Percentiles rank a stretch among this genome's conserved stretches.
Conservation (phyloP, 2,888 invertebrate species). For the Stenchaetothrips biformis region DNA sequence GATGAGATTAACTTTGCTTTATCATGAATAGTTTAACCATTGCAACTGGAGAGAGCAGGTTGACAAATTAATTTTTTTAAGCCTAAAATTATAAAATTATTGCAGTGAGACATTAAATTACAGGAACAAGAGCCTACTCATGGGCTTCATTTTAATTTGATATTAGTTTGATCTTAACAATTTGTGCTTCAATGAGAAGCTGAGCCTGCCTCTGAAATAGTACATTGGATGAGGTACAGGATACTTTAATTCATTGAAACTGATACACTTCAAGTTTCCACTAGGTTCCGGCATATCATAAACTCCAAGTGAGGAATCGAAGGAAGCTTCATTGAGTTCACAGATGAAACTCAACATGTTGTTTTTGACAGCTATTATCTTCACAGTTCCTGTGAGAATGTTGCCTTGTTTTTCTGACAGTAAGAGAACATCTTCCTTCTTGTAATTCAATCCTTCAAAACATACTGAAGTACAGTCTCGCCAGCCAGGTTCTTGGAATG, state of each 20-base stretch:
- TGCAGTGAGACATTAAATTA: too few relatives aligned
- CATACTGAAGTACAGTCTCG: background rate
- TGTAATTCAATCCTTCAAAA: background rate
- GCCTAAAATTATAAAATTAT: too few relatives aligned
- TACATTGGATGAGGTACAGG: background rate
- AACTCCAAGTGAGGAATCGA: background rate
- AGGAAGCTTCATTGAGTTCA: background rate
- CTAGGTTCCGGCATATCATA: background rate
- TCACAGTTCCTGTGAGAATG: background rate
- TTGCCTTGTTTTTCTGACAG: background rate
- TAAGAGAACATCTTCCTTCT: background rate
- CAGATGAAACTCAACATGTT: background rate
- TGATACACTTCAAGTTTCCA: background rate
- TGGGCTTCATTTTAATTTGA: too few relatives aligned
- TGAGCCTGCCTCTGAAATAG: background rate
- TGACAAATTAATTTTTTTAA: too few relatives aligned
- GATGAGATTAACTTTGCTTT: too few relatives aligned
- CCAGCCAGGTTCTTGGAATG: background rate
- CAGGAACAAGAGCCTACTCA: too few relatives aligned
- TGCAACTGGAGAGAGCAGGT: too few relatives aligned
- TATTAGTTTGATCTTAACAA: too few relatives aligned
- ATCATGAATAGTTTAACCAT: too few relatives aligned
- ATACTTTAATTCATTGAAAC: background rate
- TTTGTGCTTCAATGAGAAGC: background rate
- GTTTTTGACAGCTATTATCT: background rate